A percentile compares a stretch with the other conserved stretches of the same genome.
phyloP scores from a whole-genome alignment of 1,140 invertebrate genomes.

The Zaprionus ghesquierei region DNA sequence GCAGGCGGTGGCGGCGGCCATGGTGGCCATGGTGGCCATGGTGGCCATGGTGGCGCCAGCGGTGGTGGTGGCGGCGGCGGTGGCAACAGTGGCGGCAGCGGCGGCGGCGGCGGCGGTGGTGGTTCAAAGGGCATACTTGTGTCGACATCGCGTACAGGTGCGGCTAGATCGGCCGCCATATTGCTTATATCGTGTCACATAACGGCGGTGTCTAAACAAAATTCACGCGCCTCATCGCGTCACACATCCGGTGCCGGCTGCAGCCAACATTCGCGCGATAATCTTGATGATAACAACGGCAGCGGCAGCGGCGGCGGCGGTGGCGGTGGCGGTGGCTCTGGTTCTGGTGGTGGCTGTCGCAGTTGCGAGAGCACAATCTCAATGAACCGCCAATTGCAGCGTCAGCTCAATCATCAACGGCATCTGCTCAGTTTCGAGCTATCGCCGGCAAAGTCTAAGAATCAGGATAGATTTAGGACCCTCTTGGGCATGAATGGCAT shows the following conservation, averaged over 20 bases:
- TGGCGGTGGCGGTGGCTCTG: conserved; percentile 29
- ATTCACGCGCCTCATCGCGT: conserved; percentile 71
- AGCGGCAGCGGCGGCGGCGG: conserved; percentile 18
- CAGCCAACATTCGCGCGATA: conserved; percentile 79
- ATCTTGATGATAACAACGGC: conserved; percentile 67
- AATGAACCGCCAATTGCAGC: conserved; percentile 82
- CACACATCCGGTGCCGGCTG: conserved; percentile 79
- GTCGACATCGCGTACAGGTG: conserved; percentile 92
- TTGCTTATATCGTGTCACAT: conserved; percentile 94
- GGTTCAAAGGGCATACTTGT: conserved; percentile 85
- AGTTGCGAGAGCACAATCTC: conserved; percentile 80
- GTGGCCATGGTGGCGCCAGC: too few species aligned
- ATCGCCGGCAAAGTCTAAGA: conserved; percentile 76
- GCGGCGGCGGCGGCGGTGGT: conserved; percentile 48
- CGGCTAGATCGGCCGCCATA: conserved; percentile 93
- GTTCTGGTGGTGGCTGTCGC: conserved; percentile 66
- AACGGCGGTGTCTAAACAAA: conserved; percentile 83
- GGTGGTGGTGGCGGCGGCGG: conserved; percentile 80
- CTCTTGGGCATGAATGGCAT: conserved; percentile 82
- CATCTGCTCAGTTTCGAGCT: conserved; percentile 82
- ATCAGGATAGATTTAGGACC: conserved; percentile 82
- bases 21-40: too few species aligned
- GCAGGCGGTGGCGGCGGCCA: conserved; percentile 54
- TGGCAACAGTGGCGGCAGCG: conserved; percentile 47
- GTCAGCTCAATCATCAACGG: conserved; percentile 82